A percentile compares a stretch with the other conserved stretches of the same genome.
Conservation (phyloP, 2,888 invertebrate genomes). For the Nomada fabriciana region DNA sequence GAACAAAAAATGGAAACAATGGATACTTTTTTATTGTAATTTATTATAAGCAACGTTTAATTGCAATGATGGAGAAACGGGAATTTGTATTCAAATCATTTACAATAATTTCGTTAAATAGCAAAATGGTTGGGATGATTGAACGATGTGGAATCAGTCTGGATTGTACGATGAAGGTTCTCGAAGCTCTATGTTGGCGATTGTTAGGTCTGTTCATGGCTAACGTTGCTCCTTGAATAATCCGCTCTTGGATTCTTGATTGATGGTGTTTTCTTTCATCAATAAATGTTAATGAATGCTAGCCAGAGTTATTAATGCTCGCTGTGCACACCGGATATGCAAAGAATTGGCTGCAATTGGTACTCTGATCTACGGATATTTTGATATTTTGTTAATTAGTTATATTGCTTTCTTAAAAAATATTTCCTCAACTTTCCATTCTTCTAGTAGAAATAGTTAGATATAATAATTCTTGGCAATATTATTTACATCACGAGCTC, state of each 20-base stretch:
- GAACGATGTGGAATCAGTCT: neutral
- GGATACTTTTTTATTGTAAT: too few species aligned
- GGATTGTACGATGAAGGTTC: neutral
- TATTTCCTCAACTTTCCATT: too few species aligned
- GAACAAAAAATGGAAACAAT: too few species aligned
- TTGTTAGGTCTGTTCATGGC: slow-evolving; percentile 14
- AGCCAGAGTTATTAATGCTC: slow-evolving; percentile 23
- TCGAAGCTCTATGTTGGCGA: slow-evolving; percentile 4
- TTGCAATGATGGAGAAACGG: too few species aligned
- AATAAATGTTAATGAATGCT: slow-evolving; percentile 33
- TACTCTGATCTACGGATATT: too few species aligned
- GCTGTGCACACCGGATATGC: neutral
- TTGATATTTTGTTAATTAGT: neutral
- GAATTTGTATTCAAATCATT: neutral
- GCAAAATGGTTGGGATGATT: neutral
- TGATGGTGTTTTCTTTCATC: slow-evolving; percentile 25
- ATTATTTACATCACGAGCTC: too few species aligned
- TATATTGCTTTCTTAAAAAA: too few species aligned
- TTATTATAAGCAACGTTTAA: too few species aligned
- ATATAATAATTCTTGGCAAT: too few species aligned
- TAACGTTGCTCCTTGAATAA: slow-evolving; percentile 18
- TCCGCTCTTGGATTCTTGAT: slow-evolving; percentile 21
- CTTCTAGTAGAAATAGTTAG: too few species aligned
- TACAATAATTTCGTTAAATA: neutral
- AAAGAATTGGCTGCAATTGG: neutral